phyloP scores from a whole-genome alignment of 2,888 invertebrate species.

The Ctenicera cuprea region DNA sequence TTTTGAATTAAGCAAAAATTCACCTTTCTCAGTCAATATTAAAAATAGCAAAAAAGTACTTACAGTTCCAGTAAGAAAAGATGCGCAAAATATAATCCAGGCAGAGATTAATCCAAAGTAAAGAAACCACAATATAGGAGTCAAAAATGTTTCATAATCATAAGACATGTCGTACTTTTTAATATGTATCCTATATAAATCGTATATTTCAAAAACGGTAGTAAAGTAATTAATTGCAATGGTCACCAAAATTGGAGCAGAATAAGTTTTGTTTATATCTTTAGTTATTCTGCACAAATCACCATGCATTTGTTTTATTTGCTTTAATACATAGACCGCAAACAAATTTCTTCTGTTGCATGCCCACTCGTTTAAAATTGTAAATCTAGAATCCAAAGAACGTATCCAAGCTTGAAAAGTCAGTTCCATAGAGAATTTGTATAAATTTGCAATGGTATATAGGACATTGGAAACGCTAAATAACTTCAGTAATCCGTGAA shows the following conservation, averaged over 20 bases:
- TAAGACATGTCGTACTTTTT: too few species aligned
- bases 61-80: too few species aligned
- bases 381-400: not conserved
- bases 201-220: not conserved
- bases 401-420: constrained; percentile 6
- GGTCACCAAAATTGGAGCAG: not conserved
- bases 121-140: too few species aligned
- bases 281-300: not conserved
- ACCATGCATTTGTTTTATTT: not conserved
- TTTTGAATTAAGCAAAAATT: too few species aligned
- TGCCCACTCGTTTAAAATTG: not conserved
- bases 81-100: too few species aligned
- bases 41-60: too few species aligned
- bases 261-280: not conserved
- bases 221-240: not conserved
- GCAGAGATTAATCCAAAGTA: too few species aligned
- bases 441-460: not conserved
- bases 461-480: not conserved
- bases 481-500: too few species aligned
- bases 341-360: too few species aligned
- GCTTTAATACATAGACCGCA: not conserved
- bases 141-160: too few species aligned
- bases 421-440: not conserved
- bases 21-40: too few species aligned
- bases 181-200: too few species aligned